Conservation (phyloP, 2,113 vertebrate species). For the Ochotona princeps region DNA sequence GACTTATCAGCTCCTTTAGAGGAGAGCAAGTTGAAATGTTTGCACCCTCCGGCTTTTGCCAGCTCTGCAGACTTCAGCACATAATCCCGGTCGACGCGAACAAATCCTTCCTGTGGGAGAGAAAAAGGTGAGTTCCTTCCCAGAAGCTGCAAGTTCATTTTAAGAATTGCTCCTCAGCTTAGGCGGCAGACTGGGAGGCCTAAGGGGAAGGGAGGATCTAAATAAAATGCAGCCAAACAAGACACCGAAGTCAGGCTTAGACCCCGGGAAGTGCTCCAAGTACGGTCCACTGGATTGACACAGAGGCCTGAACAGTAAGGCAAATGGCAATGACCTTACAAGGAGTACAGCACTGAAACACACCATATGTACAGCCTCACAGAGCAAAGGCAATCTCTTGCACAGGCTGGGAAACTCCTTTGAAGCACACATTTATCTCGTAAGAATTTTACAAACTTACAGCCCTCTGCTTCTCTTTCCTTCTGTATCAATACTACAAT, state of each 20-base stretch:
- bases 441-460: background rate
- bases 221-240: conserved; percentile 33
- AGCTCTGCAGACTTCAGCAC: conserved; percentile 93
- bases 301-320: background rate
- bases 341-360: background rate
- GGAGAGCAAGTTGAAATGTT: conserved; percentile 93
- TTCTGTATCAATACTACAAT: background rate
- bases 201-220: background rate
- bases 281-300: background rate
- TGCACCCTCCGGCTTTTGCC: conserved; percentile 92
- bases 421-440: background rate
- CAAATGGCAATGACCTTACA: background rate
- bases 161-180: conserved; percentile 32
- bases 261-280: conserved; percentile 38
- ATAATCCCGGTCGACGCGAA: conserved; percentile 96
- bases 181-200: conserved; percentile 4
- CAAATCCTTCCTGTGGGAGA: conserved; percentile 90
- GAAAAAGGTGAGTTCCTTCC: conserved; percentile 58
- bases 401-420: background rate
- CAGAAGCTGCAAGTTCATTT: background rate
- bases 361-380: background rate
- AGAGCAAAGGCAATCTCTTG: background rate
- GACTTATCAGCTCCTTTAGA: conserved; percentile 90
- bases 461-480: background rate
- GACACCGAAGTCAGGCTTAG: background rate